Evolutionary conservation across 2,888 invertebrate genomes (phyloP).

Genomic region (Tachystola acroxantha): DNA sequence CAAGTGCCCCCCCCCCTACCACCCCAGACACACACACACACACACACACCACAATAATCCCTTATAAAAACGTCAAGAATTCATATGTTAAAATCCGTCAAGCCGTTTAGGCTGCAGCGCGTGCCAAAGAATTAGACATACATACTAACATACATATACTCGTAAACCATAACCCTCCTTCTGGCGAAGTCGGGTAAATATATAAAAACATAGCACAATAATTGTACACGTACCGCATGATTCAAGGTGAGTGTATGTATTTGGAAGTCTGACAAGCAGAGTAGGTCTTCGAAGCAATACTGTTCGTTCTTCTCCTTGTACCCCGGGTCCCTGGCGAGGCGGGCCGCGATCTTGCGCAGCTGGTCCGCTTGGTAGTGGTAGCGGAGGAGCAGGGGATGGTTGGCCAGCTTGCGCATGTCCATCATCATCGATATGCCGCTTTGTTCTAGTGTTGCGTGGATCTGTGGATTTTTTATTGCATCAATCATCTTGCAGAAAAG

Average conservation of each 20-base stretch:
- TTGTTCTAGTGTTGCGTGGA: constrained; percentile 74
- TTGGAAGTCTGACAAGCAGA: constrained; percentile 94
- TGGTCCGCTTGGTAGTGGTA: constrained; percentile 83
- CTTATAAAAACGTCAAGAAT: no score
- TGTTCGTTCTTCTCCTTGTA: constrained; percentile 88
- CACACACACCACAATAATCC: no score
- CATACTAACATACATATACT: no score
- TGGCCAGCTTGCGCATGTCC: constrained; percentile 95
- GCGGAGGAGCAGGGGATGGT: constrained; percentile 93
- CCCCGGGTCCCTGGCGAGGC: constrained; percentile 80
- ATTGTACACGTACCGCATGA: constrained; percentile 69
- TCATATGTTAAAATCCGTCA: no score
- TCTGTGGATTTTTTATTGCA: constrained; percentile 30
- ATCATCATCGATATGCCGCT: constrained; percentile 91
- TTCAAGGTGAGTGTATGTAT: constrained; percentile 87
- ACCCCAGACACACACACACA: no score
- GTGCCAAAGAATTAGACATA: no score
- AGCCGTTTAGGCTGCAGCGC: no score
- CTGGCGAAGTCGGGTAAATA: no score
- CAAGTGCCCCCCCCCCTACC: no score
- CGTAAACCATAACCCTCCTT: no score
- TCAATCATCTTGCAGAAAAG: no score
- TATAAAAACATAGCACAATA: no score
- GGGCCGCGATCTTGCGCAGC: constrained; percentile 82
- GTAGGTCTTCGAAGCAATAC: constrained; percentile 91